Base-by-base conservation (phyloP, 2,888 invertebrate species). In the Habrosyne pyritoides region DNA sequence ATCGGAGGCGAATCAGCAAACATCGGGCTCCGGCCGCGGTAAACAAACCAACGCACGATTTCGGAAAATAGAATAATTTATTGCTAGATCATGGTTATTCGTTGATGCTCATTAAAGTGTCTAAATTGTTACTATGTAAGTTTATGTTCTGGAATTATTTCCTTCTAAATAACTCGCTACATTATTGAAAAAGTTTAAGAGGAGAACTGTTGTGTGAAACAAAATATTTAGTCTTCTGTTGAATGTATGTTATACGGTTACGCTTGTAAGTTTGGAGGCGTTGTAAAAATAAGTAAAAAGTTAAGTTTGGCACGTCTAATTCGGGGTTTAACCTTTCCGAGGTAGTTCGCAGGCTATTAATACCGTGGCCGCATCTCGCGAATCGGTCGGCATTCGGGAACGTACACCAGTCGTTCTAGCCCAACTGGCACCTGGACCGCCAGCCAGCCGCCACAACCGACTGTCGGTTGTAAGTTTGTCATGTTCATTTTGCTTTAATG, bases 241-340 rank as follows among this genome's bases (percentile, higher is more conserved):
- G 30, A 30, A 30, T 12, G 2, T 12, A 28, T 28, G 28, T 46
- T 36, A 28, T 48, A n/a, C 49, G 78, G 71, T 73, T 68, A 75
- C 68, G 79, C 62, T 64, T 63, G 59, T 63, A 58, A 55, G 64
- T 60, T 5, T 21, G 56, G 61, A 58, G 57, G 61, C 53, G 74
- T 63, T 61, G 79, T 81, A 75, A 86, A 88, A 89, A 89, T 89
- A 90, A 90, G 86, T 83, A 68, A 59, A 36, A 69, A 74, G 87
- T 89, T 89, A 90, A 90, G 88, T 89, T 89, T 88, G 85, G 87
- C 80, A 63, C 60, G 65, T 84, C 89, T 89, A 88, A 87, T 83
- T 90, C 78, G 75, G 87, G 79, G 76, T 66, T 80, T 84, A 87
- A 89, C 90, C 90, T 90, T 90, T 90, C 69, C 77, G 85, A 83